Base-by-base conservation (phyloP, 2,888 invertebrate genomes). In the Sesia bembeciformis region DNA sequence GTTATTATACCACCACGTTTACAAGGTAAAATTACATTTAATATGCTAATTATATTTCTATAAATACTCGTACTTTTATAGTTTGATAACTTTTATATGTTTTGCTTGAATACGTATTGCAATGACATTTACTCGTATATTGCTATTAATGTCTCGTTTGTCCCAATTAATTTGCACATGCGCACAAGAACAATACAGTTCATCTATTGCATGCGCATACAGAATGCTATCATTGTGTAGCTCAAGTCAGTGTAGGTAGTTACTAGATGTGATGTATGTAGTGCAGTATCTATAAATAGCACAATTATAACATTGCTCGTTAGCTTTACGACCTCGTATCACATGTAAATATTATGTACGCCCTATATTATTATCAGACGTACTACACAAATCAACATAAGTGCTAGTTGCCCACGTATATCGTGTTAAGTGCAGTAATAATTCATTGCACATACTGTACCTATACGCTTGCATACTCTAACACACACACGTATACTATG, bases 261-360 rank as follows among this genome's bases (percentile, higher is more conserved):
- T 57, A 57, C 58, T 55, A 61, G 61, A 65, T 62, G 54, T 54
- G 49, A 65, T 62, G 54, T 54, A 42, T 51, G 42, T 23, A 54
- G 56, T 53, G 42, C 53, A 52, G 53, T 61, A 53, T 53, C 60
- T 58, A 63, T 63, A 67, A 74, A 70, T 67, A 70, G 69, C 62
- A 70, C 68, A 74, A 74, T 78, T 72, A 72, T 67, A 68, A 62
- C 46, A 46, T 66, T 55, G 56, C 57, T 62, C 62, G 69, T 70
- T 71, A 71, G 68, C 62, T 70, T 74, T 70, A 72, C 74, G 76
- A 72, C 78, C 80, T 78, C 78, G 77, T 68, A 73, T 73, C 72
- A 70, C 68, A 74, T 72, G 75, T 76, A 76, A 79, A 80, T 77
- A 76, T 76, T 71, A 73, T 78, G 50, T 50, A 39, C 39, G 80